Evolutionary conservation across 2,113 vertebrate genomes (phyloP).

Genomic region (Hassar affinis): DNA sequence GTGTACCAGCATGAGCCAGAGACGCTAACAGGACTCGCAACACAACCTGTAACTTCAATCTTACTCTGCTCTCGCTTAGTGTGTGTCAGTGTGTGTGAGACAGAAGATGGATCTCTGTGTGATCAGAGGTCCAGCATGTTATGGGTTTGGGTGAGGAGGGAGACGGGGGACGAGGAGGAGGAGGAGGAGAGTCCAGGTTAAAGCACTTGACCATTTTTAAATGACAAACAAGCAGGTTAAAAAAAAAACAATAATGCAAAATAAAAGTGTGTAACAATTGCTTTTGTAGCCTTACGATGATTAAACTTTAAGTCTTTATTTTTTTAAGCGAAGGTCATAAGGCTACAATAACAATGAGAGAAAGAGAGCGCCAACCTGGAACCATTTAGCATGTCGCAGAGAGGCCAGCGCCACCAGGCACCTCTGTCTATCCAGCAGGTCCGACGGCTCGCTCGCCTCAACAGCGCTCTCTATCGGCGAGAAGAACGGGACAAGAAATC

Average conservation of each 20-base stretch:
- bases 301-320: neutral
- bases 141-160: conserved; percentile 14
- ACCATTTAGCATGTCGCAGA: conserved; percentile 99
- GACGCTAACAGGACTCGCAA: neutral
- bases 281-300: conserved; percentile 83
- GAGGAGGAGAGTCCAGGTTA: conserved; percentile 39
- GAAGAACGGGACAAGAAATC: conserved; percentile 76
- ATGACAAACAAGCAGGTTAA: conserved; percentile 72
- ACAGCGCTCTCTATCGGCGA: conserved; percentile 92
- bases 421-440: conserved; percentile 99
- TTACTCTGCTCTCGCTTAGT: conserved; percentile 12
- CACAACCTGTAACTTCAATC: conserved; percentile 8
- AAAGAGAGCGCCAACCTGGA: conserved; percentile 98
- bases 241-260: conserved; percentile 62
- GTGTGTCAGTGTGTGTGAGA: conserved; percentile 19
- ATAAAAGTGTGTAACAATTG: conserved; percentile 71
- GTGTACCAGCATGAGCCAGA: conserved; percentile 62
- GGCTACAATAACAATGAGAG: conserved; percentile 87
- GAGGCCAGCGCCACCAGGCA: conserved; percentile 99
- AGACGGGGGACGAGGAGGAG: conserved; percentile 43
- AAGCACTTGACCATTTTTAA: conserved; percentile 38
- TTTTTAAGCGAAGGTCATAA: conserved; percentile 59
- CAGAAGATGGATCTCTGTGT: conserved; percentile 12
- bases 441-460: conserved; percentile 90
- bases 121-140: conserved; percentile 22